Base-by-base conservation (phyloP, 2,113 vertebrate genomes). In the Tenrec ecaudatus region DNA sequence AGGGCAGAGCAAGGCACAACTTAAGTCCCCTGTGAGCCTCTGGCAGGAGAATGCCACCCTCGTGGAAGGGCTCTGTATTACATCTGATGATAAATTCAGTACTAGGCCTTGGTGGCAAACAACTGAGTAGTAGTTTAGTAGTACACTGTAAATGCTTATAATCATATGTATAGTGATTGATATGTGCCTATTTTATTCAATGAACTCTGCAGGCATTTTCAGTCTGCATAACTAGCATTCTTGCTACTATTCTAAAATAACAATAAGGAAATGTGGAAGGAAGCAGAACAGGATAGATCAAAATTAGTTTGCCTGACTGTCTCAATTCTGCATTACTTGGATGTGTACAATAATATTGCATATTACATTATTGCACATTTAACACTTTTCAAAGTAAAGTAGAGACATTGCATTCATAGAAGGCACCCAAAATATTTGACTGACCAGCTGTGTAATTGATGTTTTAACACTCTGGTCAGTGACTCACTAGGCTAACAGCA, bases 1-100 rank as follows among this genome's bases (percentile, higher is more conserved):
- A 95, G 71, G 94, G 94, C 92, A 90, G 88, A 94, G 81, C 86
- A 71, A 93, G 83, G 90, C 86, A 83, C 79, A 86, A 88, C 36
- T 86, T 40, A 90, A 88, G 79, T 57, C 69, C 8, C 76, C 6
- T 38, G 22, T 53, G 79, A 85, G 86, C 75, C 69, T 38, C 85
- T 91, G 75, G 89, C 40, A 73, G n/a, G 66, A 96, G 53, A 95
- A 91, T 64, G 83, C 17, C 6, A 68, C 66, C 62, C 73, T 68
- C 36, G 81, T 53, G 73, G 71, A 90, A 75, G 9, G 38, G 31
- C n/a, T 91, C 68, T 85, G 76, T 36, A 93, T 91, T 91, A 36
- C 66, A 29, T 90, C 69, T 62, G 64, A 80, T 31, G 84, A 79
- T 89, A 71, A 29, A 92, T 64, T 77, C 64, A 58, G 90, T 83